Evolutionary conservation across 2,797 vertebrate genomes (phyloP).

Genomic region (Caiman crocodilus): DNA sequence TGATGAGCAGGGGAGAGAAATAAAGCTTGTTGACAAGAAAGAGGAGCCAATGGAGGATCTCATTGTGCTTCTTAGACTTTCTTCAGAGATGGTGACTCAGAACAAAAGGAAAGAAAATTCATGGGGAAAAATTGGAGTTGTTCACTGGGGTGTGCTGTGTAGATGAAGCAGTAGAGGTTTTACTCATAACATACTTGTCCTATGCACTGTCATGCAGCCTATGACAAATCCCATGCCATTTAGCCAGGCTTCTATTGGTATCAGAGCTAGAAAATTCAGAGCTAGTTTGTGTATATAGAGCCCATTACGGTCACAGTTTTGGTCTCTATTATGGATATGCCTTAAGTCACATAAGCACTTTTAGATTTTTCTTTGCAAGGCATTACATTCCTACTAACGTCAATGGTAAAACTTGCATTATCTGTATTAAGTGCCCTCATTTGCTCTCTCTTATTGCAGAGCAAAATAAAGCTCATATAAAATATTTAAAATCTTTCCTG

Average conservation of each 20-base stretch:
- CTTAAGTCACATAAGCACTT: neutral
- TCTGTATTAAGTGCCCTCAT: neutral
- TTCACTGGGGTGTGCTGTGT: neutral
- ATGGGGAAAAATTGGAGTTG: neutral
- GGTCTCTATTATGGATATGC: neutral
- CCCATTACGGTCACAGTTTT: accelerated
- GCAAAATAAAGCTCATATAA: neutral
- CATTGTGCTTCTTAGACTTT: neutral
- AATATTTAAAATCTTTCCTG: neutral
- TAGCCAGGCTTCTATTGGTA: neutral
- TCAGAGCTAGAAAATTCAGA: neutral
- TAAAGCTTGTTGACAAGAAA: neutral
- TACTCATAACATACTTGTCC: neutral
- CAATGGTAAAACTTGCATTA: neutral
- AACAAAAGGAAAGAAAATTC: neutral
- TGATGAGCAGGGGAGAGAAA: neutral
- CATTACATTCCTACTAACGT: neutral
- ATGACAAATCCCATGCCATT: too few species aligned
- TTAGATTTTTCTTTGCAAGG: neutral
- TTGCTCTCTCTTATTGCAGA: neutral
- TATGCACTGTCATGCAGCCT: neutral
- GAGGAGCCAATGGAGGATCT: neutral
- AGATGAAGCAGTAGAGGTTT: neutral
- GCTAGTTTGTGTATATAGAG: neutral
- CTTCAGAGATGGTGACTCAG: neutral